Conservation (phyloP, 2,888 invertebrate species). For the Drosophila bunnanda region DNA sequence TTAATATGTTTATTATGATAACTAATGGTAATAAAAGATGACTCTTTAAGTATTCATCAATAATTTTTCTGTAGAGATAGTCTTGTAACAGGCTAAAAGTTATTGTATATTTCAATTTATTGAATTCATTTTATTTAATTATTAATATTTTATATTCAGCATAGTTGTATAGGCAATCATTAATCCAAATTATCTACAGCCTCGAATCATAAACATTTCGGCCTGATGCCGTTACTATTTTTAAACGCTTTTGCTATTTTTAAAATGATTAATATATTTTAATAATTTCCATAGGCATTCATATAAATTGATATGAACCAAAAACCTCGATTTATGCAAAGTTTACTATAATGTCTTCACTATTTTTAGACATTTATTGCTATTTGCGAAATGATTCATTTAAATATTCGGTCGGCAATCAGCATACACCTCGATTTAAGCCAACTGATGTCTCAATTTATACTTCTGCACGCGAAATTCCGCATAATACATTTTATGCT, state of each 20-base stretch:
- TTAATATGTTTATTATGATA: conserved; percentile 5
- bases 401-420: conserved; percentile 28
- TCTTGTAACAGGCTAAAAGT: not conserved
- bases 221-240: conserved; percentile 2
- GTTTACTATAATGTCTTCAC: conserved; percentile 5
- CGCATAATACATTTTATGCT: conserved; percentile 34
- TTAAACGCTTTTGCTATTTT: not conserved
- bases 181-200: not conserved
- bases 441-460: conserved; percentile 33
- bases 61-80: not conserved
- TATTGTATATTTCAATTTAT: no score
- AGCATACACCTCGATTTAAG: conserved; percentile 19
- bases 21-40: conserved; percentile 8
- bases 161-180: not conserved
- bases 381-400: conserved; percentile 15
- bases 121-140: not conserved
- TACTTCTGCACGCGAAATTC: conserved; percentile 17
- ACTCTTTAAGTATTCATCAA: not conserved
- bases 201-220: not conserved
- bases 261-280: conserved; percentile 3
- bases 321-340: conserved; percentile 20
- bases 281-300: not conserved
- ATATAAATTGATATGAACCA: conserved; percentile 10
- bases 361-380: conserved; percentile 12
- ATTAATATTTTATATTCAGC: not conserved